Evolutionary conservation across 2,113 vertebrate genomes (phyloP).

Genomic region (Marmota monax): DNA sequence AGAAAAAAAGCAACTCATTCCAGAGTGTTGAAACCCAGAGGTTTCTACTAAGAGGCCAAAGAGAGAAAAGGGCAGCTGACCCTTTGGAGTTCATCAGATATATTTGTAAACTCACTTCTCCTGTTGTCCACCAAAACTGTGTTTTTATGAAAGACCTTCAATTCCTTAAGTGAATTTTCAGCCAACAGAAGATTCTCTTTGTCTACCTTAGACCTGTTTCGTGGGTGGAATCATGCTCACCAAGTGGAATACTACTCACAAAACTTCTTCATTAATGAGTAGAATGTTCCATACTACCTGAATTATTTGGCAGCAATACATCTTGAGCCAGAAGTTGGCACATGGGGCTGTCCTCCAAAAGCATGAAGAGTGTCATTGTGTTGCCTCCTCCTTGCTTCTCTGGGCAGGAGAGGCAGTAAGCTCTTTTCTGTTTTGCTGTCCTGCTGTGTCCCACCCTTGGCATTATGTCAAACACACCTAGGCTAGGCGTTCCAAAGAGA

Average conservation of each 20-base stretch:
- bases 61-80: neutral
- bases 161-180: neutral
- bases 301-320: neutral
- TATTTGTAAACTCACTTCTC: neutral
- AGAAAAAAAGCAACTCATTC: neutral
- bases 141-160: neutral
- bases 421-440: neutral
- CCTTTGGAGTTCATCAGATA: neutral
- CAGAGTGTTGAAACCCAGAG: neutral
- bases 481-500: neutral
- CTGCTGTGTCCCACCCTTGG: neutral
- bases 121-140: neutral
- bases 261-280: neutral
- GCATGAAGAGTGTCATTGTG: fast-evolving
- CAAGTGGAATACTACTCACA: neutral
- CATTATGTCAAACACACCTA: neutral
- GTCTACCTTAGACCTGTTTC: neutral
- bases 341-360: neutral
- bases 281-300: neutral
- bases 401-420: neutral
- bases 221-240: neutral
- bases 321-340: neutral
- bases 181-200: neutral
- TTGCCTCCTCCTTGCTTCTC: fast-evolving
- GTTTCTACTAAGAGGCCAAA: neutral